Evolutionary conservation across 2,888 invertebrate genomes (phyloP), one percentile per base, ranked within the genome.

Genomic region (Xylocampa areola): DNA sequence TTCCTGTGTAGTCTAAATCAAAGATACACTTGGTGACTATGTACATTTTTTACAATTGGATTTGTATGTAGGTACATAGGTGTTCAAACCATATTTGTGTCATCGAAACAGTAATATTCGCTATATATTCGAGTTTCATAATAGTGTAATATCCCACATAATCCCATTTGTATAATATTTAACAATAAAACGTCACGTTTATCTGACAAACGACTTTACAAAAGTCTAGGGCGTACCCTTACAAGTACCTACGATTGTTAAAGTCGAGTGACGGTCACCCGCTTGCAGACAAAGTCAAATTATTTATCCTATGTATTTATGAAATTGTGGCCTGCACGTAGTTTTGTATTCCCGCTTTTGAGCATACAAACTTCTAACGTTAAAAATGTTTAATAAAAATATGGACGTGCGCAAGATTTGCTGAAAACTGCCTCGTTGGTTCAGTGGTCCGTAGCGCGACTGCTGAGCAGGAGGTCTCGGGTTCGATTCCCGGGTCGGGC

Each of bases 271-370:
- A 16, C 44, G 53, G 48, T 33, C 67, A 45, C 53, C 7, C 3
- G 19, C 1, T 3, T 8, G 27, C 33, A 52, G 33, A 35, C 44
- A 65, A 65, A 47, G 67, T 49, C 64, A 60, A 32, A 40, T 3
- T 11, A 44, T 23, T 30, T 32, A 14, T 44, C n/a, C 7, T 21
- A 13, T 7, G 3, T 4, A 3, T 3, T 8, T 27, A 27, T 10
- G 27, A 10, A 10, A 27, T 8, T 27, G 27, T 27, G 2, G 27
- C 1, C 4, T n/a, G n/a, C n/a, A n/a, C n/a, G n/a, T n/a, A 27
- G 2, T 27, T 27, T 27, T 10, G n/a, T 11, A n/a, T 11, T 4
- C 8, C 5, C 29, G 23, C 6, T 23, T 5, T 23, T 23, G 7
- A 7, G 5, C 7, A 36, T 35, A 41, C 2, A 6, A 37, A 7